Base-by-base conservation (phyloP, 2,888 invertebrate species). In the Amphimallon solstitiale region DNA sequence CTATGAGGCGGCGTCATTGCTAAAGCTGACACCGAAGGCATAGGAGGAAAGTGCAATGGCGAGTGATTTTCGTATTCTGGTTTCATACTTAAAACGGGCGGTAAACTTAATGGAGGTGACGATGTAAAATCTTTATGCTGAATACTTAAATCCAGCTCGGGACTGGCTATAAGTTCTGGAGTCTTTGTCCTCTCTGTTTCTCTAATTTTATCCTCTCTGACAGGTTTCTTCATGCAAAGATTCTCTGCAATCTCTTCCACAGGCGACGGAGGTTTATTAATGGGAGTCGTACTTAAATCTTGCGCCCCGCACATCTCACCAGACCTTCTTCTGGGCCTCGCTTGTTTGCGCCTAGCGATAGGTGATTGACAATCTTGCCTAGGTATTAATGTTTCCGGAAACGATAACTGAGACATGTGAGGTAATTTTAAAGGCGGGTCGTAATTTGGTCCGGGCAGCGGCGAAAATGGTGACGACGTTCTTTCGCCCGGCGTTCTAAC, bases 311-410 rank as follows among this genome's bases (percentile, higher is more conserved):
- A 82, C 65, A 86, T 72, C 75, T 95, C 95, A 4, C 94, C 93
- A 0, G 94, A 94, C 77, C 94, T 87, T 71, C 95, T 86, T 48
- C 94, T 85, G 2, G 95, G 95, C 52, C 94, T 85, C 5, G 94
- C 94, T 82, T 95, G 94, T 77, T 94, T 94, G 70, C 94, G 85
- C 68, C 94, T 85, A 0, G 94, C 92, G 83, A 92, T 87, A n/a
- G 93, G 93, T 65, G 92, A 93, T 62, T 89, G 88, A 73, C 92
- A 91, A 84, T 84, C 68, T 81, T 83, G 82, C 68, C 81, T 67
- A 68, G 79, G 66, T 74, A 76, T 69, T 71, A 78, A 73, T 56
- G 78, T 76, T 35, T 84, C 83, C 76, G 84, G 75, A 83, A 87
- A 82, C 1, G 78, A 75, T 21, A 80, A 70, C 65, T 82, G 78